phyloP scores from a whole-genome alignment of 2,797 vertebrate genomes.

The Muscicapa comitata region DNA sequence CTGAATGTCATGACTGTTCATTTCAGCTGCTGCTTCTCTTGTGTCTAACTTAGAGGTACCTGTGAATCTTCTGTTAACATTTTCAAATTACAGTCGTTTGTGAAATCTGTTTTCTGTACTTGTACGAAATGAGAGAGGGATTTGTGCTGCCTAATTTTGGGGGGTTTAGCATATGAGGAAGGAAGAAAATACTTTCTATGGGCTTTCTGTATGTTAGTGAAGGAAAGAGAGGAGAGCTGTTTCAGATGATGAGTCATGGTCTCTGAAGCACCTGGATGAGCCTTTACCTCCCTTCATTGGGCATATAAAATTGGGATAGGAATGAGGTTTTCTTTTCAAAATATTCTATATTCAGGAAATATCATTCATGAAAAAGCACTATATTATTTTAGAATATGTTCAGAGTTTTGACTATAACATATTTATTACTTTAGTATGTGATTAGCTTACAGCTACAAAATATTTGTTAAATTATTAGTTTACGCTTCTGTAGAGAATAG shows the following conservation, averaged over 20 bases:
- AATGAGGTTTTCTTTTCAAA: neutral
- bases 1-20: rapidly evolving
- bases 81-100: neutral
- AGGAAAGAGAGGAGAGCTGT: neutral
- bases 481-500: neutral
- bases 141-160: neutral
- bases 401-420: neutral
- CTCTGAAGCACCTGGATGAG: neutral
- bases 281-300: neutral
- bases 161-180: neutral
- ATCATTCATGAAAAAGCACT: neutral
- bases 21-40: neutral
- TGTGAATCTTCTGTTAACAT: neutral
- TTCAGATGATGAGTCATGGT: neutral
- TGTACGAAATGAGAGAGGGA: neutral
- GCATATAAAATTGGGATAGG: neutral
- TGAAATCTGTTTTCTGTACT: neutral
- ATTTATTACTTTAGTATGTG: neutral
- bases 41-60: neutral
- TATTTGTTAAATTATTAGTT: neutral
- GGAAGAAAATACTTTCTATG: neutral
- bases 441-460: neutral
- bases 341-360: neutral
- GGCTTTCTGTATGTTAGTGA: neutral
- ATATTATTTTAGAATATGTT: neutral